Evolutionary conservation across 2,113 vertebrate genomes (phyloP), one percentile per base, ranked within the genome.

Genomic region (Polypterus bichir): DNA sequence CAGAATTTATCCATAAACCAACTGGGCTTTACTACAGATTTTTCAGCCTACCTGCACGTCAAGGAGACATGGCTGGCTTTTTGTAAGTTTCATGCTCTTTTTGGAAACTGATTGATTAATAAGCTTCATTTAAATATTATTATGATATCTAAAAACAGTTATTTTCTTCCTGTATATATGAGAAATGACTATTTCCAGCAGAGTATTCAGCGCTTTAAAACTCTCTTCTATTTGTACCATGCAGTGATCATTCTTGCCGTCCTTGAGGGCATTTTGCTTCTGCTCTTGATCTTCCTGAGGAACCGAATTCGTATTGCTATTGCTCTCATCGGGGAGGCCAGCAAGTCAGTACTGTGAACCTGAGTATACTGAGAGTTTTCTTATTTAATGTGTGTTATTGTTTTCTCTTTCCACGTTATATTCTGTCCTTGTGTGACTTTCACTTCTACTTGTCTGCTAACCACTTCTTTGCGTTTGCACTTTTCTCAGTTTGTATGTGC

Each of bases 51-150:
- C 63, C 65, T 83, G 61, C 77, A 78, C 4, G 86, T 91, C 47
- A 81, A 89, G 62, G 91, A 94, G 76, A 93, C 91, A 4, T 95
- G 92, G 92, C 78, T 95, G 67, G 91, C 80, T 0, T 87, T 90
- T 69, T 59, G 92, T 95, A 74, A 87, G 91, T 85, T n/a, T 6
- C 47, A 4, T 27, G 27, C 27, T 27, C 27, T 27, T 27, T 27
- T 27, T 27, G 27, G 27, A 27, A 27, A 27, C 27, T 27, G 27
- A 27, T 27, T 27, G 27, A 27, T 27, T 27, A 27, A 27, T 27
- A 27, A 27, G 27, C 27, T 27, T 27, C 27, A 27, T 27, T 27
- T 27, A 27, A 27, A 27, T 27, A 27, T 27, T 27, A 27, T 27
- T 27, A 27, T 27, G 27, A 27, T 27, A 27, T 27, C 27, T 27